Conservation (phyloP, 92 coral and sea anemone species). For the Actinernus sp. region DNA sequence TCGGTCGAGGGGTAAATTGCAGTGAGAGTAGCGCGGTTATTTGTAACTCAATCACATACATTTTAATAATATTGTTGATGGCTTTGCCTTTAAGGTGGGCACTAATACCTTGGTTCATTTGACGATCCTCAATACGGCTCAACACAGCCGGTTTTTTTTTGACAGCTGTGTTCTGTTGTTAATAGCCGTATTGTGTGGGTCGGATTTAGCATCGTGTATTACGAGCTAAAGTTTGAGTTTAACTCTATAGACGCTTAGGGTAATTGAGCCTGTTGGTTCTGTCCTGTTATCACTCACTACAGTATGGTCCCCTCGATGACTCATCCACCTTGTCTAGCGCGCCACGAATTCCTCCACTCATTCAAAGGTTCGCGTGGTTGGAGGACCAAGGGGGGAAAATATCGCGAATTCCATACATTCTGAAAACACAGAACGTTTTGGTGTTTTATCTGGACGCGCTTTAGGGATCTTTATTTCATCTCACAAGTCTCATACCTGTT, state of each 20-base stretch:
- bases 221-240: too few relatives aligned
- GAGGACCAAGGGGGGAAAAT: neutral
- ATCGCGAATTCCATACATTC: conserved; percentile 2
- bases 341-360: conserved; percentile 13
- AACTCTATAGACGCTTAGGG: too few relatives aligned
- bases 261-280: too few relatives aligned
- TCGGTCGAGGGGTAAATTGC: conserved; percentile 25
- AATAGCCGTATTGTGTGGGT: too few relatives aligned
- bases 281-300: conserved; percentile 31
- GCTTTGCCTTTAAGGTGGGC: too few relatives aligned
- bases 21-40: conserved; percentile 10
- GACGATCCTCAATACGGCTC: too few relatives aligned
- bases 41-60: conserved; percentile 22
- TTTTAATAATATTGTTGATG: too few relatives aligned
- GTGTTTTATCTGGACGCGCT: neutral
- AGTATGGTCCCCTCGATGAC: conserved; percentile 13
- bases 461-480: neutral
- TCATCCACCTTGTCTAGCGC: conserved; percentile 16
- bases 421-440: neutral
- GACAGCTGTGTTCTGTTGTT: too few relatives aligned
- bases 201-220: too few relatives aligned
- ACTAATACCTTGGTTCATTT: too few relatives aligned
- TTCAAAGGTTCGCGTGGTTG: neutral
- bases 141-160: too few relatives aligned
- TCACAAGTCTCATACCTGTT: too few relatives aligned